Percentiles rank a stretch among this genome's conserved stretches.
Evolutionary conservation across 2,797 vertebrate species (phyloP).

Genomic region (Pachyuromys duprasi): DNA sequence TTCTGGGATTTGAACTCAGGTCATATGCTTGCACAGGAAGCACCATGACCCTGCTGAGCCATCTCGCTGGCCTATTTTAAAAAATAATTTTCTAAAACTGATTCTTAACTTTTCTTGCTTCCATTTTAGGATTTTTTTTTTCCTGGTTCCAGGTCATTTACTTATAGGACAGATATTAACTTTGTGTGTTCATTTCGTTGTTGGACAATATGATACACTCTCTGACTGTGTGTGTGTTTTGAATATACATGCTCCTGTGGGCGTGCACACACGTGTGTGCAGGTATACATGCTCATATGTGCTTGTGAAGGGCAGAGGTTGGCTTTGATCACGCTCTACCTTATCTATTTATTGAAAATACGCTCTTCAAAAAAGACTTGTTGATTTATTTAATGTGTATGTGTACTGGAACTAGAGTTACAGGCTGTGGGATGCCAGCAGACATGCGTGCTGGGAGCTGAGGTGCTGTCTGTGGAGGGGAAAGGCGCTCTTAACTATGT

Average conservation of each 20-base stretch:
- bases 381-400: not conserved
- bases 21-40: not conserved
- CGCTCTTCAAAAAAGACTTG: not conserved
- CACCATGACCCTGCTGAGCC: not conserved
- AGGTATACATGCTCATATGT: not conserved
- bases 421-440: not conserved
- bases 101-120: not conserved
- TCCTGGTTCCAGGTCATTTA: not conserved
- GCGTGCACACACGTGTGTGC: not conserved
- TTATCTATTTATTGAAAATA: not conserved
- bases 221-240: not conserved
- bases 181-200: constrained; percentile 45
- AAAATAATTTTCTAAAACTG: not conserved
- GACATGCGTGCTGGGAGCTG: not conserved
- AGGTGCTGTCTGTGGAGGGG: not conserved
- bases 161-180: not conserved
- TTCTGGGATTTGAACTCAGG: not conserved
- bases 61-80: not conserved
- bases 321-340: not conserved
- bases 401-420: not conserved
- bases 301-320: not conserved
- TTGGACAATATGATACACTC: not conserved
- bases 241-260: not conserved
- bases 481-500: not conserved
- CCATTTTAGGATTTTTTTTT: not conserved